Evolutionary conservation across 1,140 invertebrate species (phyloP).

Genomic region (Drosophila repletoides): DNA sequence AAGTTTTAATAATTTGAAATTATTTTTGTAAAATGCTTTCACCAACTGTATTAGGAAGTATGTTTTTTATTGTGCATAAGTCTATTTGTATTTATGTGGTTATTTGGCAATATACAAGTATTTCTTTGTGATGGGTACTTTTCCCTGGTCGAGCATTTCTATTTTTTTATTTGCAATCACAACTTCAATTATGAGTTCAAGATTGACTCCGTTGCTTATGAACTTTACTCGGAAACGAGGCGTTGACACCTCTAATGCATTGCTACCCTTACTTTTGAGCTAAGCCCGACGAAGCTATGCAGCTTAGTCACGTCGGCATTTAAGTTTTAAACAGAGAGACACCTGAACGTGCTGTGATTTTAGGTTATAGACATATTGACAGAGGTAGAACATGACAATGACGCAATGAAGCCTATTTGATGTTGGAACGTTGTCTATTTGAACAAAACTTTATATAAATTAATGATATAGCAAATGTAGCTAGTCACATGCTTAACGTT

Average conservation of each 20-base stretch:
- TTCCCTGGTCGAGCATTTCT: not conserved
- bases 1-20: too few species aligned
- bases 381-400: slow-evolving; percentile 52
- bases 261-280: slow-evolving; percentile 36
- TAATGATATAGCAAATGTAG: not conserved
- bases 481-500: slow-evolving; percentile 3
- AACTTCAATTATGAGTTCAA: slow-evolving; percentile 67
- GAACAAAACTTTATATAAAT: slow-evolving; percentile 61
- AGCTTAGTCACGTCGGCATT: slow-evolving; percentile 69
- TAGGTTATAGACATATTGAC: slow-evolving; percentile 52
- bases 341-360: slow-evolving; percentile 63
- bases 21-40: too few species aligned
- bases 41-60: too few species aligned
- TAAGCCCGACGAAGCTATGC: slow-evolving; percentile 10
- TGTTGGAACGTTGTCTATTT: slow-evolving; percentile 40
- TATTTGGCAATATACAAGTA: too few species aligned
- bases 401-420: slow-evolving; percentile 67
- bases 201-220: slow-evolving; percentile 59
- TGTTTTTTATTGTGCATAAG: too few species aligned
- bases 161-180: slow-evolving; percentile 4
- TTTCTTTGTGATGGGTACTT: too few species aligned
- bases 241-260: slow-evolving; percentile 43
- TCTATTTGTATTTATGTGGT: too few species aligned
- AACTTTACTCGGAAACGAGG: slow-evolving; percentile 45
- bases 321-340: slow-evolving; percentile 60